phyloP scores from a whole-genome alignment of 2,888 invertebrate genomes.

The Idaea aversata region DNA sequence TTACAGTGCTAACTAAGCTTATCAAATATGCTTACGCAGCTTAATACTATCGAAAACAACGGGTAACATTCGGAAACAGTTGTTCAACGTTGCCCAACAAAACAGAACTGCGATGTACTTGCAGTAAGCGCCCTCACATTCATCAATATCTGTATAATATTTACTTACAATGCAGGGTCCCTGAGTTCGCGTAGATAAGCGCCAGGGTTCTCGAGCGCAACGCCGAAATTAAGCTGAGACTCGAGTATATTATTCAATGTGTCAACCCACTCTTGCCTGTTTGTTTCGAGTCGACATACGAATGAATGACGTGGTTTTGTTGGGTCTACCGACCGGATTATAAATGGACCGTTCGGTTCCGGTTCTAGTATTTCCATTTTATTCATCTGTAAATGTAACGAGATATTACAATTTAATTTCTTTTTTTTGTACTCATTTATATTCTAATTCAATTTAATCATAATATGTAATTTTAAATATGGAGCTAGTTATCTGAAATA shows the following conservation, averaged over 20 bases:
- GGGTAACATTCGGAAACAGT: too few relatives aligned
- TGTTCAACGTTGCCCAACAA: too few relatives aligned
- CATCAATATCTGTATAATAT: neutral
- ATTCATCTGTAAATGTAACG: conserved; percentile 86
- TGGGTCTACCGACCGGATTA: conserved; percentile 87
- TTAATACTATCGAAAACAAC: too few relatives aligned
- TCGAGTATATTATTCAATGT: conserved; percentile 93
- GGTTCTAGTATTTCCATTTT: conserved; percentile 92
- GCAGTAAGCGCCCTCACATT: too few relatives aligned
- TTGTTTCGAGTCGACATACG: conserved; percentile 87
- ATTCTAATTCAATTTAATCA: too few relatives aligned
- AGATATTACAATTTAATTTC: neutral
- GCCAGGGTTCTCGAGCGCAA: conserved; percentile 97
- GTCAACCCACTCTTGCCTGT: conserved; percentile 91
- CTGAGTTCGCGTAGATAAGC: conserved; percentile 62
- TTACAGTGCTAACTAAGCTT: too few relatives aligned
- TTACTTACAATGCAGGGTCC: conserved; percentile 65
- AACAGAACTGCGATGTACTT: too few relatives aligned
- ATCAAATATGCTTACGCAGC: too few relatives aligned
- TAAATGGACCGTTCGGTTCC: conserved; percentile 49
- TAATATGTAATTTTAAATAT: too few relatives aligned
- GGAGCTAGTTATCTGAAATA: too few relatives aligned
- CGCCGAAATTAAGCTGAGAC: conserved; percentile 95
- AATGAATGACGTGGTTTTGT: conserved; percentile 87
- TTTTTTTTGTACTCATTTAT: too few relatives aligned